Evolutionary conservation across 2,888 invertebrate species (phyloP), one percentile per base, ranked within the genome.

Genomic region (Dione vanillae): DNA sequence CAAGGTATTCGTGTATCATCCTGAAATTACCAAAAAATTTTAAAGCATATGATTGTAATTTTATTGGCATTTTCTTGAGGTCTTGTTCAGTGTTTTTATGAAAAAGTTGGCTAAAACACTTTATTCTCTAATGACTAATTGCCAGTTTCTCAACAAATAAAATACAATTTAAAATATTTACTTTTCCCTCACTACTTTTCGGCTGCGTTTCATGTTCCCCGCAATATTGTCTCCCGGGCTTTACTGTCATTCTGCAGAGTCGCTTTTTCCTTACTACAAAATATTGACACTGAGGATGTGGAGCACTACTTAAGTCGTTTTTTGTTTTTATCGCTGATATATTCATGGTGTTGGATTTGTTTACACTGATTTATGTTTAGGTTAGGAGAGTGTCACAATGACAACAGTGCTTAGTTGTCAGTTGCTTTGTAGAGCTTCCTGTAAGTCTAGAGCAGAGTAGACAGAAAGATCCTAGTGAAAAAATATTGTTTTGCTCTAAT

Each of bases 221-320:
- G 81, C 97, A 97, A 82, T 94, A 97, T 72, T 94, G 88, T 20
- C 94, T 94, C 0, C 95, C 96, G n/a, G 94, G 91, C 74, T 94
- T 95, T 7, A 96, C 95, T 0, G 95, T 94, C 96, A 97, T 96
- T 76, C 96, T 95, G 81, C 97, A 97, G 74, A 94, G 94, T 2
- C 97, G 94, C 80, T 96, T 96, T 78, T 97, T 97, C 37, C 96
- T 92, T 45, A 92, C 80, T 0, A 97, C 96, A 83, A 95, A 96
- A 85, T 94, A 94, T 70, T 94, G 94, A 78, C 96, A 96, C 76
- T 93, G 94, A 85, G 85, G 61, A 62, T 27, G 27, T 27, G 27
- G 27, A 2, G 27, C 5, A 5, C 61, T 65, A 20, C 16, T 69
- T 12, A 27, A 47, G 37, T 35, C 69, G 20, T 41, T 71, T 58